Evolutionary conservation across 2,888 invertebrate genomes (phyloP).

Genomic region (Sesia bembeciformis): DNA sequence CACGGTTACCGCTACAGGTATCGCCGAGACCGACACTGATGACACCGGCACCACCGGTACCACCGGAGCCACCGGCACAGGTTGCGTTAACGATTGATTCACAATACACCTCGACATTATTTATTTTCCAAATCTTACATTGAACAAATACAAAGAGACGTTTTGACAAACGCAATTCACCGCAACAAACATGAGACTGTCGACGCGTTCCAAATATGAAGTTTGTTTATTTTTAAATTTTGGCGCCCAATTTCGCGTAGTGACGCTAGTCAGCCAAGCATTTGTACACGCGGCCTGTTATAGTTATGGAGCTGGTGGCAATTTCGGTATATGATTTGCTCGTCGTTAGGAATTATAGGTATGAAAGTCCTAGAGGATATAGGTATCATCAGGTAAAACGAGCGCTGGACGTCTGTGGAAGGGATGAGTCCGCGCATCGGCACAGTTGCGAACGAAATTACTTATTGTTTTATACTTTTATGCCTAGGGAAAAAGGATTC

Average conservation of each 20-base stretch:
- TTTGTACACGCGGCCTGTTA: constrained; percentile 20
- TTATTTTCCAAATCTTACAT: constrained; percentile 19
- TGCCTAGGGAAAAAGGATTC: no score
- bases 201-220: constrained; percentile 64
- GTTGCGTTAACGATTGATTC: constrained; percentile 57
- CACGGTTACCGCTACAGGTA: constrained; percentile 12
- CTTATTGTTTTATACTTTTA: no score
- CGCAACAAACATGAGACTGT: constrained; percentile 66
- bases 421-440: no score
- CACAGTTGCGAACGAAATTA: no score
- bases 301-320: neutral
- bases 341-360: no score
- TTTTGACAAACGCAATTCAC: constrained; percentile 39
- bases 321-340: no score
- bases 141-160: constrained; percentile 27
- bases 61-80: constrained; percentile 26
- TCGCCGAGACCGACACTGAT: constrained; percentile 27
- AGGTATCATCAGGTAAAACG: no score
- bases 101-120: constrained; percentile 65
- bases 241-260: constrained; percentile 59
- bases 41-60: constrained; percentile 21
- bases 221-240: constrained; percentile 72
- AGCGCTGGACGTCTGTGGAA: no score
- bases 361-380: no score
- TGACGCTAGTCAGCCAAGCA: constrained; percentile 41